phyloP scores from a whole-genome alignment of 1,140 invertebrate genomes.

The Mizuhopecten yessoensis region DNA sequence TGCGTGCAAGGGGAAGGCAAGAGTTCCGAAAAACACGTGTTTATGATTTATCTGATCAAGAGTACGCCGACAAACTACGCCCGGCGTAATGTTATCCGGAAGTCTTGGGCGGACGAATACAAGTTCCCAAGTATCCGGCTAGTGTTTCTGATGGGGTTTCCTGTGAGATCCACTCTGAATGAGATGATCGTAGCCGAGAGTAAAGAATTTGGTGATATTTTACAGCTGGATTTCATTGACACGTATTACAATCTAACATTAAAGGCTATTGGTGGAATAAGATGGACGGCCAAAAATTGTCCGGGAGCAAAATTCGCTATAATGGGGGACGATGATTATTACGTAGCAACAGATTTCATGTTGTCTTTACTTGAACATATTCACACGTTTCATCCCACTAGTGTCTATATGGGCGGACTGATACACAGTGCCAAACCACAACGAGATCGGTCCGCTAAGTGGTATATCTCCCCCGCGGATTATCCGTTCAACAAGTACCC shows the following conservation, averaged over 20 bases:
- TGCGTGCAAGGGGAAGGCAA: neutral
- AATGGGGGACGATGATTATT: slow-evolving; percentile 84
- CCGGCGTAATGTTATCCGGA: neutral
- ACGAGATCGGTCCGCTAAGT: slow-evolving; percentile 37
- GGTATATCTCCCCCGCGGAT: slow-evolving; percentile 50
- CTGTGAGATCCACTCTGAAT: neutral
- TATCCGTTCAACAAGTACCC: slow-evolving; percentile 50
- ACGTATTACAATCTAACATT: slow-evolving; percentile 93
- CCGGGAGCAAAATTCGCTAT: slow-evolving; percentile 84
- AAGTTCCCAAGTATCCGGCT: slow-evolving; percentile 6
- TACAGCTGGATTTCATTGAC: slow-evolving; percentile 91
- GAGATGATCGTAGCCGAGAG: slow-evolving; percentile 84
- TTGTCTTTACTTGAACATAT: slow-evolving; percentile 6
- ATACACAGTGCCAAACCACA: slow-evolving; percentile 26
- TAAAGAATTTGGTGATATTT: slow-evolving; percentile 87
- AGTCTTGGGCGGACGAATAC: neutral
- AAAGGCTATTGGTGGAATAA: slow-evolving; percentile 92
- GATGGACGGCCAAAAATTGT: slow-evolving; percentile 89
- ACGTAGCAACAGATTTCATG: slow-evolving; percentile 14
- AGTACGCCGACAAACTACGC: slow-evolving; percentile 20
- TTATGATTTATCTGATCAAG: slow-evolving; percentile 18
- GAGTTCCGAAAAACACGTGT: neutral
- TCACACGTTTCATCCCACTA: neutral
- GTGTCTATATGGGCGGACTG: neutral
- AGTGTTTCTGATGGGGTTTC: neutral